Conservation (phyloP, 2,888 invertebrate species). For the Metalampra italica region DNA sequence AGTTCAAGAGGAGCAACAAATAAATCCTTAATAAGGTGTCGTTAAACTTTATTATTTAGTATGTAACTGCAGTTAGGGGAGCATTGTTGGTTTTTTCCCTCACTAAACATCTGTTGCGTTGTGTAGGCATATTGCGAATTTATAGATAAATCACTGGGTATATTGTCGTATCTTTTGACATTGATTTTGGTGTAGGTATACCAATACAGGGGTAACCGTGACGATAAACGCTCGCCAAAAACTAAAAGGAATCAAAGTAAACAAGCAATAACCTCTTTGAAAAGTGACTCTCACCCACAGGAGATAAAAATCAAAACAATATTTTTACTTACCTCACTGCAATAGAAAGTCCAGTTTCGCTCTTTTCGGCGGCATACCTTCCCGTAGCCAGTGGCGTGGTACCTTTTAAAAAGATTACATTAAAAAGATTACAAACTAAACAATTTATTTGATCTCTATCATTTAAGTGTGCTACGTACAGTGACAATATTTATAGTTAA, state of each 20-base stretch:
- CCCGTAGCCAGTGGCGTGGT: too few species aligned
- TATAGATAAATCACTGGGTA: conserved; percentile 30
- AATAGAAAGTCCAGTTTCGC: too few species aligned
- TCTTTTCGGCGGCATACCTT: too few species aligned
- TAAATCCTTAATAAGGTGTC: conserved; percentile 76
- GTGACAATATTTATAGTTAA: conserved; percentile 40
- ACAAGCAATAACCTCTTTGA: too few species aligned
- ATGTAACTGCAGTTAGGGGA: conserved; percentile 65
- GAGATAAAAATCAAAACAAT: too few species aligned
- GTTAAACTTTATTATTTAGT: conserved; percentile 68
- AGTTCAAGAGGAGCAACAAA: conserved; percentile 51
- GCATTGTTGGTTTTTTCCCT: conserved; percentile 61
- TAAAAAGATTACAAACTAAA: too few species aligned
- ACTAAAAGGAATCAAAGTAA: too few species aligned
- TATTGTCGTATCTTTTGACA: not conserved
- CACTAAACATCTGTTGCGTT: conserved; percentile 58
- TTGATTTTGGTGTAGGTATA: not conserved
- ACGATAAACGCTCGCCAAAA: too few species aligned
- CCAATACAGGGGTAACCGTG: too few species aligned
- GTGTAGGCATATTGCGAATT: conserved; percentile 28
- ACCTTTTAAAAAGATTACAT: too few species aligned
- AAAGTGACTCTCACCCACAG: too few species aligned
- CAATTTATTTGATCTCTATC: conserved; percentile 26
- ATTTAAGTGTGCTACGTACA: conserved; percentile 28
- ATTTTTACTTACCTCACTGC: too few species aligned